Base-by-base conservation (phyloP, 2,797 vertebrate genomes). In the Sternotherus odoratus region DNA sequence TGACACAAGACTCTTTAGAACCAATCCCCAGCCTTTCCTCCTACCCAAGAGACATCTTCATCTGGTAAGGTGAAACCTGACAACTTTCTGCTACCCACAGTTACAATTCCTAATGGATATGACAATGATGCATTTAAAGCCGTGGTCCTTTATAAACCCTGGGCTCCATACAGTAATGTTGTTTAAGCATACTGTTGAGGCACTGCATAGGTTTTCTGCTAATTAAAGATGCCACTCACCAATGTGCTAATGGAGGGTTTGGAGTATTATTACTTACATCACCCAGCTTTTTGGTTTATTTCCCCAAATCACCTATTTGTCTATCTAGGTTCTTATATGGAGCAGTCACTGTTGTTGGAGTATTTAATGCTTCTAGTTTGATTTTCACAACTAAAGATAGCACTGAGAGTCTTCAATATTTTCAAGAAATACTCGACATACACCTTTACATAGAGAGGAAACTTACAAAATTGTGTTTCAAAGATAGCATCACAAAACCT, bases 401-500 rank as follows among this genome's bases (percentile, higher is more conserved):
- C 63, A 46, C 66, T 74, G 79, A 60, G 84, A 1, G n/a, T 90
- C 33, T 50, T 95, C 81, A 63, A 77, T 46, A 21, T 21, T 48
- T 75, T n/a, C 19, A 77, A n/a, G 11, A 85, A 69, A 79, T 57
- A 49, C 54, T 82, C 77, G 57, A 74, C 13, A 3, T n/a, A 50
- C 9, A 51, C 24, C 46, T 1, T 75, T 74, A 80, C 72, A 28
- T 33, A 74, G 36, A 53, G 77, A 57, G 57, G 50, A 56, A 78
- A 87, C 2, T 78, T 92, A 0, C 89, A 96, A 63, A 95, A 81
- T 96, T 92, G 79, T 84, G 51, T 87, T 57, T 83, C 88, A 4
- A 7, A 86, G 46, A 39, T 95, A 96, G 92, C 92, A 93, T 87
- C 95, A 46, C 83, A 86, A 60, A 83, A 84, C 92, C 92, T 95